phyloP scores from a whole-genome alignment of 2,888 invertebrate genomes.

The Latrodectus hesperus region DNA sequence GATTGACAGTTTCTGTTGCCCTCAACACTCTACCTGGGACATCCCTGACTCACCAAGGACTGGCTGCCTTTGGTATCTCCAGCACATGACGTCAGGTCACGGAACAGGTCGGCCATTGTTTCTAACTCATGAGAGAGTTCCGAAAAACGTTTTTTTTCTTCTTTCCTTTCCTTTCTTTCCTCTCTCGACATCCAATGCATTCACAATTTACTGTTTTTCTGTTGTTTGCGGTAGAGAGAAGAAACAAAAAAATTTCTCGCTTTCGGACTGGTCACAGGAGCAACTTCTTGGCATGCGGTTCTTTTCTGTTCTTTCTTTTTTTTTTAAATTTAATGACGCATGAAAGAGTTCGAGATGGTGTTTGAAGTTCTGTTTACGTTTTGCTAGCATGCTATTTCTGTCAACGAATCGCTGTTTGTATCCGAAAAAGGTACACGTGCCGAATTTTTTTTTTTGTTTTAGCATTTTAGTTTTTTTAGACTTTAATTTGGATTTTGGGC shows the following conservation, averaged over 20 bases:
- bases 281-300: not conserved
- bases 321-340: constrained; percentile 45
- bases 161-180: not conserved
- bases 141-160: constrained; percentile 22
- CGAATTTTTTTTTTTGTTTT: no score
- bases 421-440: no score
- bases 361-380: constrained; percentile 8
- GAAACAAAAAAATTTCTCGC: constrained; percentile 6
- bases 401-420: not conserved
- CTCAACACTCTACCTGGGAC: constrained; percentile 38
- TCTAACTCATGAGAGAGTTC: constrained; percentile 30
- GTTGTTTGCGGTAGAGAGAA: constrained; percentile 17
- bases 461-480: no score
- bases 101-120: constrained; percentile 41
- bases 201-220: not conserved
- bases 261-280: constrained; percentile 9
- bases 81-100: constrained; percentile 51
- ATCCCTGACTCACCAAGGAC: constrained; percentile 31
- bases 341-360: constrained; percentile 24
- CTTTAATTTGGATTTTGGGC: no score
- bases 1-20: constrained; percentile 60
- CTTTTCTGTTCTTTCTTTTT: constrained; percentile 14
- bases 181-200: not conserved
- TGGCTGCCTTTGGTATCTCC: constrained; percentile 9
- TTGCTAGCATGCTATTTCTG: not conserved